A percentile compares a stretch with the other conserved stretches of the same genome.
Evolutionary conservation across 92 coral and sea anemone genomes (phyloP).

Genomic region (Porites lobata): DNA sequence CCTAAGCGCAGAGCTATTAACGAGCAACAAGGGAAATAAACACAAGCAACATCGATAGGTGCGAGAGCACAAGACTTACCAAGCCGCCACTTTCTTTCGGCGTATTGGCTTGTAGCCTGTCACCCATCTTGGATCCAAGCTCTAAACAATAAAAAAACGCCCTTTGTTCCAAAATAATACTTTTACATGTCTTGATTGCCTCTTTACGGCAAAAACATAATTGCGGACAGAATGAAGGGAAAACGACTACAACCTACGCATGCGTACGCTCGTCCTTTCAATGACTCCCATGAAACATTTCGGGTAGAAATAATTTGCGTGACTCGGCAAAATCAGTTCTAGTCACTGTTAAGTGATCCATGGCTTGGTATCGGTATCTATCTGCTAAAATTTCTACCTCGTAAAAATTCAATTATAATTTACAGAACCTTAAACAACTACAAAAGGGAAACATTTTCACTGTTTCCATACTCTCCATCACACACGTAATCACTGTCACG

Average conservation of each 20-base stretch:
- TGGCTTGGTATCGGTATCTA: not conserved
- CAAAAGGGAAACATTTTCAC: not conserved
- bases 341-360: too few species aligned
- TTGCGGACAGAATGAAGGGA: not conserved
- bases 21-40: slow-evolving; percentile 6
- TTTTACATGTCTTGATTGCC: slow-evolving; percentile 24
- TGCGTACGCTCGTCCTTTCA: slow-evolving; percentile 6
- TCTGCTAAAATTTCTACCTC: not conserved
- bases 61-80: slow-evolving; percentile 15
- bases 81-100: slow-evolving; percentile 54
- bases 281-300: slow-evolving; percentile 32
- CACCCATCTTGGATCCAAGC: slow-evolving; percentile 48
- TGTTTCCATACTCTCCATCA: not conserved
- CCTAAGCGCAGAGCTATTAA: slow-evolving; percentile 6
- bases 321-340: not conserved
- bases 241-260: slow-evolving; percentile 33
- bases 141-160: not conserved
- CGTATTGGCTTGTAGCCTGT: slow-evolving; percentile 25
- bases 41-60: slow-evolving; percentile 21
- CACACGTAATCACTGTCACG: slow-evolving; percentile 7
- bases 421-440: not conserved
- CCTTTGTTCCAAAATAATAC: not conserved
- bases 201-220: slow-evolving; percentile 3
- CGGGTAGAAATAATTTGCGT: slow-evolving; percentile 24
- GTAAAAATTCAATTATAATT: not conserved